Base-by-base conservation (phyloP, 2,888 invertebrate genomes). In the Clepsis dumicolana region DNA sequence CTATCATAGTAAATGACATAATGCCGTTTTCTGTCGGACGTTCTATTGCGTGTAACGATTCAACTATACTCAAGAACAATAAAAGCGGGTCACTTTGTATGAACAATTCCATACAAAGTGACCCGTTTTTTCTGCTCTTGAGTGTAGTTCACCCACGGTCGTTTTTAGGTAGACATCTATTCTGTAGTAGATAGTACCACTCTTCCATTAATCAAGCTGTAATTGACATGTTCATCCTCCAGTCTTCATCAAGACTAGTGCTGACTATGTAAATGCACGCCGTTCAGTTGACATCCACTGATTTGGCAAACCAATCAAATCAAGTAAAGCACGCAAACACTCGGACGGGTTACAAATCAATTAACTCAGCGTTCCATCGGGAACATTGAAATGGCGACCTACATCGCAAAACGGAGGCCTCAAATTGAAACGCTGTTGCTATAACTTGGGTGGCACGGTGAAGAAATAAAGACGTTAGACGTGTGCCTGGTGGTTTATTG, bases 301-400 rank as follows among this genome's bases (percentile, higher is more conserved):
- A 68, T 68, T 68, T 50, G 35, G 25, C 68, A 64, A 64, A 68
- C 68, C 68, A 68, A 68, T 68, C 68, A 68, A 68, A 68, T 68
- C 68, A 64, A 68, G 63, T 52, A 68, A 64, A 25, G 48, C n/a
- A n/a, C n/a, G n/a, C 64, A 64, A 68, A 68, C 68, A 68, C 68
- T 68, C 56, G 29, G 35, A 16, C 57, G 59, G 25, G 68, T 68
- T 59, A 68, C 68, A 68, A 68, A 68, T 68, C 68, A 68, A 68
- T 68, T 68, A 68, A 57, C 24, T 25, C 10, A 38, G 16, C 25
- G 12, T 59, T 29, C 41, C 21, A 25, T n/a, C 50, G n/a, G 14
- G 14, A n/a, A 24, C 16, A 41, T 10, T 41, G 38, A 25, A 59
- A 12, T 41, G 16, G 25, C 14, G 35, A 41, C 59, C n/a, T 38